Evolutionary conservation across 2,888 invertebrate genomes (phyloP), one percentile per base, ranked within the genome.

Genomic region (Agriopis aurantiaria): DNA sequence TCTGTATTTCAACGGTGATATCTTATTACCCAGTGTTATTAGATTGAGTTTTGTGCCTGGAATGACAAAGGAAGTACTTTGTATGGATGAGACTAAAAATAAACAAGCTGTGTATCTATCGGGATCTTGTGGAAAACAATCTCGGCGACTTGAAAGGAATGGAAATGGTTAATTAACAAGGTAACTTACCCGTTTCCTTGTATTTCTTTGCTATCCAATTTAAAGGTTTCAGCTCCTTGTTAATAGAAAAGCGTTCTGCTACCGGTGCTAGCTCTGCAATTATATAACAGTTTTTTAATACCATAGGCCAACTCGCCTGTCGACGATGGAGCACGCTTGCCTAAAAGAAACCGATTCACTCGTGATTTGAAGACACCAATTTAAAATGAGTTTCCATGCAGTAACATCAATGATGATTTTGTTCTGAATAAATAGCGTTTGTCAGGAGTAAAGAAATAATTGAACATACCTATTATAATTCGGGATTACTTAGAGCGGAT

Each of bases 1-100:
- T 75, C 79, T 87, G 71, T 88, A 85, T 75, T 86, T 87, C 7
- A 88, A 75, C 11, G 87, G 81, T 8, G 91, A 83, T 73, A 82
- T 70, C 73, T 82, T 85, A 63, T 78, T 83, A 41, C 65, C 72
- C 65, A 74, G 70, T 45, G 73, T 61, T 43, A 63, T 58, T 45
- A 74, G 67, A 64, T 57, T 53, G 12, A 62, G 23, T n/a, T 46
- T 62, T 40, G 63, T 77, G 53, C 78, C 86, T 88, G 81, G 41
- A 81, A 84, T 79, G 51, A 70, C 61, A 66, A 68, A 48, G 40
- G 3, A 45, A 55, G 2, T 41, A 10, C 9, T 59, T 56, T 57
- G 40, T 45, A 11, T 7, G 33, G 11, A 45, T 51, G 41, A 51
- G 60, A 45, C 45, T 46, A 12, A 33, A 48, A 59, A 46, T 33